Conservation (phyloP, 2,797 vertebrate species). For the Streptopelia turtur region DNA sequence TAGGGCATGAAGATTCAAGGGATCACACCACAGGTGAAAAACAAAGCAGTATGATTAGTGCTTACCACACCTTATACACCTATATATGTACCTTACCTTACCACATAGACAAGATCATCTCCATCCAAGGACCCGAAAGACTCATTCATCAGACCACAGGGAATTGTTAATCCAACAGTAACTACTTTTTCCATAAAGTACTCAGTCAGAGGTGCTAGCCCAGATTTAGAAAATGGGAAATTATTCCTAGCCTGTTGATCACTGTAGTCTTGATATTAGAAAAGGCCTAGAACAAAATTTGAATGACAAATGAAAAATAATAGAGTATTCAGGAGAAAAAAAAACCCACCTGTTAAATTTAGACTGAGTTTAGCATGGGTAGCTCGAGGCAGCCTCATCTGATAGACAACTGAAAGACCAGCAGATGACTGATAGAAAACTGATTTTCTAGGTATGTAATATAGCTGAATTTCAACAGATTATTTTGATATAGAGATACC, state of each 20-base stretch:
- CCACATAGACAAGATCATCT: background rate
- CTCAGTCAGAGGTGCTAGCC: background rate
- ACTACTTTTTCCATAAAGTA: background rate
- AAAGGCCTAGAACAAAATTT: background rate
- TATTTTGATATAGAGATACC: background rate
- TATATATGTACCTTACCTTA: background rate
- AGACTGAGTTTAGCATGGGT: background rate
- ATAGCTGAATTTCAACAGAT: background rate
- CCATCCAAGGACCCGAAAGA: background rate
- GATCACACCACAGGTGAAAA: background rate
- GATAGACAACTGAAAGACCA: background rate
- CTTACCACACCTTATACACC: too few species aligned
- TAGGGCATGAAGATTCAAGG: background rate
- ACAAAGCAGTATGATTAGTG: background rate
- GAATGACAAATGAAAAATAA: background rate
- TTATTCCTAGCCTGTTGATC: background rate
- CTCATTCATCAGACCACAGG: background rate
- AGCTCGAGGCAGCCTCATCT: background rate
- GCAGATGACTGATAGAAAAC: background rate
- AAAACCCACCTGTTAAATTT: background rate
- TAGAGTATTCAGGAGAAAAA: background rate
- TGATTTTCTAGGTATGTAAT: background rate
- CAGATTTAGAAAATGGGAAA: background rate
- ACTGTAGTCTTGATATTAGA: background rate
- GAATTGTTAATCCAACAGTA: background rate